These are phyloP conservation scores for Xenentodon cancila DNA, from an alignment of 2,797 vertebrate species.

Conservation along the genomic window DNA sequence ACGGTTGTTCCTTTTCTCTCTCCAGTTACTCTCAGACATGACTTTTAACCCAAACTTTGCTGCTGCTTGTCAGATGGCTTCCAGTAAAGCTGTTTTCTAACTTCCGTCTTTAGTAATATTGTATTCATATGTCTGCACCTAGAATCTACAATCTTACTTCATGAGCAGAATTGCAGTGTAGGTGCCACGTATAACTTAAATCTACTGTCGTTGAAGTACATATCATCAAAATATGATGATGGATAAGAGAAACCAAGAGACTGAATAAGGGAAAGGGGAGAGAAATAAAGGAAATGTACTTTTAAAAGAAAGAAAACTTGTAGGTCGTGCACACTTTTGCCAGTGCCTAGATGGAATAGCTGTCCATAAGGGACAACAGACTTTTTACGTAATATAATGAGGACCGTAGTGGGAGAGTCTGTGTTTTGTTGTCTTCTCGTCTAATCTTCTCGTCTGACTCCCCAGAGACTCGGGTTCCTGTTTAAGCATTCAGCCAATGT, in stretches of 20 bases:
- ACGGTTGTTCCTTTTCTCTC: too few relatives aligned
- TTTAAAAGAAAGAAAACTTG: conserved; percentile 2
- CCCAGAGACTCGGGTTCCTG: conserved; percentile 48
- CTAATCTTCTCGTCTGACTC: conserved; percentile 47
- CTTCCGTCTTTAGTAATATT: too few relatives aligned
- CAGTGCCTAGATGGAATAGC: conserved; percentile 10
- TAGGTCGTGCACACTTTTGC: neutral
- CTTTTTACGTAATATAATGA: conserved; percentile 49
- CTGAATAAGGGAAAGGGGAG: conserved; percentile 17
- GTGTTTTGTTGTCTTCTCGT: conserved; percentile 28
- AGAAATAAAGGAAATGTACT: conserved; percentile 44
- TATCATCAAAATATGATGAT: conserved; percentile 11
- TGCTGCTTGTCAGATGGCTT: too few relatives aligned
- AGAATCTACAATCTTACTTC: too few relatives aligned
- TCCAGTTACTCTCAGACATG: too few relatives aligned
- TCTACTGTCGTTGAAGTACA: conserved; percentile 7
- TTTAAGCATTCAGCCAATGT: conserved; percentile 65
- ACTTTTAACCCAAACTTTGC: too few relatives aligned
- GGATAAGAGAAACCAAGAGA: conserved; percentile 16
- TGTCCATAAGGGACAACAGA: conserved; percentile 6
- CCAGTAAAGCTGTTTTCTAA: too few relatives aligned
- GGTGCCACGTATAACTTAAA: conserved; percentile 18
- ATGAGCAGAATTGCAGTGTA: too few relatives aligned
- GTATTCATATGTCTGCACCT: too few relatives aligned
- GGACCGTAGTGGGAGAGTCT: conserved; percentile 28